These are phyloP conservation scores for Ericerus pela DNA, from an alignment of 1,140 invertebrate genomes.

Conservation along the genomic window DNA sequence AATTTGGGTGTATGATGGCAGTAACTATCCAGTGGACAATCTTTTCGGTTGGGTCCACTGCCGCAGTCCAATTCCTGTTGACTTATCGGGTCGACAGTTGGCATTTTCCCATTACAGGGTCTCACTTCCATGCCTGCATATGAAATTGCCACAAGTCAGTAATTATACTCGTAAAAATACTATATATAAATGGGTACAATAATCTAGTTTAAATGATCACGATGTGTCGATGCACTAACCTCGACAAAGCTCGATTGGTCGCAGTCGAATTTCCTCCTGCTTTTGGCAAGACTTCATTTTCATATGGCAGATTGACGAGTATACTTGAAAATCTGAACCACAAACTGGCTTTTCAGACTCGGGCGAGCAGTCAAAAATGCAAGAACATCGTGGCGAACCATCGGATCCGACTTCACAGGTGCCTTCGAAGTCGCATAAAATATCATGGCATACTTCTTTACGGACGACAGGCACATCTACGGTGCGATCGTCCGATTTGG, in stretches of 20 bases:
- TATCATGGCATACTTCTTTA: constrained; percentile 54
- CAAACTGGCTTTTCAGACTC: constrained; percentile 50
- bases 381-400: constrained; percentile 58
- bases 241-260: constrained; percentile 67
- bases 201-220: background rate
- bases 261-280: constrained; percentile 59
- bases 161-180: background rate
- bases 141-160: constrained; percentile 14
- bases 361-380: constrained; percentile 49
- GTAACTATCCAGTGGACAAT: constrained; percentile 66
- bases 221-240: constrained; percentile 36
- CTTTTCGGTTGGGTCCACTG: constrained; percentile 54
- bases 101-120: constrained; percentile 67
- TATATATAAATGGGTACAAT: background rate
- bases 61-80: constrained; percentile 70
- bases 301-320: constrained; percentile 71
- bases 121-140: constrained; percentile 60
- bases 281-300: constrained; percentile 69
- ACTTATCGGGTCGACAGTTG: constrained; percentile 50
- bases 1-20: constrained; percentile 68
- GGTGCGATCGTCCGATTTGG: background rate
- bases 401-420: constrained; percentile 62
- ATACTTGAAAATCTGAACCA: constrained; percentile 64
- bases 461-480: constrained; percentile 7
- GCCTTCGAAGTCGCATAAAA: constrained; percentile 68